Conservation (phyloP, 2,113 vertebrate genomes). For the Anguilla japonica region DNA sequence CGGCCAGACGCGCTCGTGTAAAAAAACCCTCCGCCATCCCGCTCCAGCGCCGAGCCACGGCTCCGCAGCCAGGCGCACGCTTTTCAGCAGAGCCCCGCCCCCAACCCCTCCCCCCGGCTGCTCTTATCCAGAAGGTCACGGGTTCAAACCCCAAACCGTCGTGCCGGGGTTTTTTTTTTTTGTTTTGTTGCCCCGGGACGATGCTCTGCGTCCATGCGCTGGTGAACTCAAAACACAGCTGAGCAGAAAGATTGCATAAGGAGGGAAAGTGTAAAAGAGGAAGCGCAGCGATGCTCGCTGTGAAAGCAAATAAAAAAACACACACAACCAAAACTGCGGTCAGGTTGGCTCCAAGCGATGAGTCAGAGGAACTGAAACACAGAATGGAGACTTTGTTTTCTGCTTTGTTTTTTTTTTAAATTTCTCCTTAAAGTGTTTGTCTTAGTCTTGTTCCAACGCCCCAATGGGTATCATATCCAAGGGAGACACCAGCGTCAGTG, state of each 20-base stretch:
- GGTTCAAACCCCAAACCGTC: background rate
- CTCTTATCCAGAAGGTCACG: background rate
- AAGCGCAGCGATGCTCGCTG: background rate
- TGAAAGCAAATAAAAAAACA: background rate
- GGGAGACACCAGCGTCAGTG: background rate
- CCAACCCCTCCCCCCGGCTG: no score
- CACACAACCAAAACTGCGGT: background rate
- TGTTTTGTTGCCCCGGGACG: background rate
- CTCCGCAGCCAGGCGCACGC: background rate
- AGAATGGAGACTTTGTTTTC: background rate
- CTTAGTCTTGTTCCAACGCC: background rate
- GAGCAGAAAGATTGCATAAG: background rate
- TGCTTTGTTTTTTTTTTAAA: background rate
- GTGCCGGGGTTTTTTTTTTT: background rate
- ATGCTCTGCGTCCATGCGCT: background rate
- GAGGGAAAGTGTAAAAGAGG: background rate
- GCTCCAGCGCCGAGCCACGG: background rate
- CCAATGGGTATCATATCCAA: slow-evolving; percentile 8
- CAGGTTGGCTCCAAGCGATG: background rate
- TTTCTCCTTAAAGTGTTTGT: background rate
- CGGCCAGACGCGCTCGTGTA: background rate
- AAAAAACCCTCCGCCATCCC: background rate
- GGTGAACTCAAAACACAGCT: background rate
- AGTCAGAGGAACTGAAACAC: background rate
- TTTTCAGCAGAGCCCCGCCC: background rate